These are phyloP conservation scores for Ophthalmolycus amberensis DNA, from an alignment of 2,113 vertebrate genomes.

Conservation along the genomic window DNA sequence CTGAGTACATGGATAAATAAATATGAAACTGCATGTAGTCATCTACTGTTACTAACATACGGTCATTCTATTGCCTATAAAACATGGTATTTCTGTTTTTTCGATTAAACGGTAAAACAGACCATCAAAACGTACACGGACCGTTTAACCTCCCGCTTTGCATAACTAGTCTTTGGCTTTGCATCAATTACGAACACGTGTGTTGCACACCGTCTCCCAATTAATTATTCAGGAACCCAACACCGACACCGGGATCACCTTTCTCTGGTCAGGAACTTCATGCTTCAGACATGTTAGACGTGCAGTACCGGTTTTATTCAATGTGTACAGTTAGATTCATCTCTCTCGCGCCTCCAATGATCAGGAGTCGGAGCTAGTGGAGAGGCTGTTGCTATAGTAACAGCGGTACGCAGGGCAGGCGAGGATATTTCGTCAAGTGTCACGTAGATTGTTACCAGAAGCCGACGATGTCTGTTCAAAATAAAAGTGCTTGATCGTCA, in stretches of 20 bases:
- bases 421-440: slow-evolving; percentile 8
- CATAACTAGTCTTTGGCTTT: slow-evolving; percentile 2
- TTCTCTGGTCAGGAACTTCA: neutral
- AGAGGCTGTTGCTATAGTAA: slow-evolving; percentile 78
- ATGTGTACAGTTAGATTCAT: neutral
- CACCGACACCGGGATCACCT: neutral
- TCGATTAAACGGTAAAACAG: too few species aligned
- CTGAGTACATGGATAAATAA: too few species aligned
- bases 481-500: slow-evolving; percentile 8
- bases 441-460: neutral
- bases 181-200: slow-evolving; percentile 41
- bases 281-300: neutral
- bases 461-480: neutral
- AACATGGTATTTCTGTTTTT: too few species aligned
- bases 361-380: slow-evolving; percentile 13
- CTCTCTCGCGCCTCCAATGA: slow-evolving; percentile 19
- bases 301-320: neutral
- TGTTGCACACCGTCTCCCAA: slow-evolving; percentile 9
- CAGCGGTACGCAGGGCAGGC: slow-evolving; percentile 41
- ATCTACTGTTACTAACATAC: too few species aligned
- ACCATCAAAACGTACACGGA: too few species aligned
- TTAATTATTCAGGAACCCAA: slow-evolving; percentile 46
- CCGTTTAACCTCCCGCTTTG: neutral
- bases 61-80: too few species aligned
- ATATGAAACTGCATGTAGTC: too few species aligned